Evolutionary conservation across 2,113 vertebrate genomes (phyloP), one percentile per base, ranked within the genome.

Genomic region (Sebastes schlegelii): DNA sequence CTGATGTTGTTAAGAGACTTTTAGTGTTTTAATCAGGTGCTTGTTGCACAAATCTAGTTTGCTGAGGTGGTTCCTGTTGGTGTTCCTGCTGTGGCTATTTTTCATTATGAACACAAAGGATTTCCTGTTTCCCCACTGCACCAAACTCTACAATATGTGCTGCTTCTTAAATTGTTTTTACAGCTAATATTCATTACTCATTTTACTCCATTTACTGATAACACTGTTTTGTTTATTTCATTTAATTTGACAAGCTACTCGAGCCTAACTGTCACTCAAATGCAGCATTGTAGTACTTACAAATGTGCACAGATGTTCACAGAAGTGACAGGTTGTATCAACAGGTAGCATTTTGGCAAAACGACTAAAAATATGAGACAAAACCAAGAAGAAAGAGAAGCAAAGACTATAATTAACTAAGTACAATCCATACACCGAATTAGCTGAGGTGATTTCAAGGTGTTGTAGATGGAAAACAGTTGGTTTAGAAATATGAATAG

Each of bases 401-500:
- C 19, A 55, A 46, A 73, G 17, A 26, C 60, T 23, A 46, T 12
- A 57, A 67, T 23, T 3, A 58, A 67, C 19, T 6, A 1, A 48
- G 49, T 21, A 42, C 4, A 45, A 49, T 54, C 6, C n/a, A n/a
- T 57, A 69, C n/a, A 58, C 14, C 13, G 9, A 62, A 42, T 48
- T 16, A 26, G 26, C 16, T 3, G 52, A 79, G 57, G 74, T 74
- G 52, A 74, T 62, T 61, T 71, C 16, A 85, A 70, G 49, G 70
- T 51, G 57, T 52, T 45, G 14, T 14, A 40, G 58, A 65, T 55
- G 72, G 66, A 74, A 55, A 77, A 60, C 17, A 43, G 42, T 43
- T 66, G 23, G 52, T 66, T 67, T 17, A 70, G 63, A 77, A 76
- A 64, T 23, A 51, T 62, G 40, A 76, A 80, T 16, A 67, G 43